These are phyloP conservation scores for Poeciliopsis retropinna DNA, from an alignment of 2,113 vertebrate genomes.

Conservation along the genomic window DNA sequence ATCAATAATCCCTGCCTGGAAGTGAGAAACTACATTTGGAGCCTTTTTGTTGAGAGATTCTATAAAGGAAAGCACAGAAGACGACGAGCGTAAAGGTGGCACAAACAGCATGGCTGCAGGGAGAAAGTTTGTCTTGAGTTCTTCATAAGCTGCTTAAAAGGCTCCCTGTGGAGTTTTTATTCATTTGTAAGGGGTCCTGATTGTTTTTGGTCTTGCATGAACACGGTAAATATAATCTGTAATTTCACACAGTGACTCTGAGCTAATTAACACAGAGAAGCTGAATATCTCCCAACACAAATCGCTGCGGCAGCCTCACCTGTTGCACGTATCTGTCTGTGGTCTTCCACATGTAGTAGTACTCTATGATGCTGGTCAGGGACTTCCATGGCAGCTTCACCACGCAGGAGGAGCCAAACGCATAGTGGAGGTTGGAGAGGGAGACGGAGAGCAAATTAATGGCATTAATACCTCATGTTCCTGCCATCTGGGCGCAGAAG, in stretches of 20 bases:
- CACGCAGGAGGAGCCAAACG: slow-evolving; percentile 26
- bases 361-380: slow-evolving; percentile 97
- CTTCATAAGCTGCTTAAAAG: no score
- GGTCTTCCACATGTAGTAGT: slow-evolving; percentile 99
- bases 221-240: not conserved
- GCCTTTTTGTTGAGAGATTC: not conserved
- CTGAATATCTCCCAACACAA: not conserved
- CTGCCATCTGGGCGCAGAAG: slow-evolving; percentile 55
- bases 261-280: not conserved
- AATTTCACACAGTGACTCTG: not conserved
- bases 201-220: not conserved
- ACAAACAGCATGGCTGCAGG: no score
- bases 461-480: slow-evolving; percentile 69
- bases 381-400: slow-evolving; percentile 97
- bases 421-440: not conserved
- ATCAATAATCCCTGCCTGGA: not conserved
- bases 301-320: slow-evolving; percentile 77
- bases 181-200: not conserved
- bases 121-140: no score
- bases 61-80: not conserved
- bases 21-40: not conserved
- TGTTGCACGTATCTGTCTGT: slow-evolving; percentile 99
- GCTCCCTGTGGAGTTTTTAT: not conserved
- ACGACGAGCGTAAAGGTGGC: not conserved
- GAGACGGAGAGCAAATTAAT: slow-evolving; percentile 56